Conservation (phyloP, 1,140 invertebrate genomes). For the Caenorhabditis elegans region DNA sequence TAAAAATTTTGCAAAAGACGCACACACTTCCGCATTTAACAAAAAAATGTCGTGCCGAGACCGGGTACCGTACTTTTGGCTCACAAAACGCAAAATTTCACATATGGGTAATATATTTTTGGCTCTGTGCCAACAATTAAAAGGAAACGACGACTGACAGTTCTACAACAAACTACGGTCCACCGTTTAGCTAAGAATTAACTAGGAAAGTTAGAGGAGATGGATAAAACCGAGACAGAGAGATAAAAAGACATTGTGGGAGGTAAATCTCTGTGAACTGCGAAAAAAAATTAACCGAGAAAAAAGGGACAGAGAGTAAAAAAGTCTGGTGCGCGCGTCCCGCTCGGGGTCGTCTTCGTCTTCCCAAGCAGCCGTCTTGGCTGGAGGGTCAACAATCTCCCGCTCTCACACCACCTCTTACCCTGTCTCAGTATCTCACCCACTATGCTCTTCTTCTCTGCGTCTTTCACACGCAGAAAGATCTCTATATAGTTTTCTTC, state of each 20-base stretch:
- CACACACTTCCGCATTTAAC: too few species aligned
- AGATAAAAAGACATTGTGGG: not conserved
- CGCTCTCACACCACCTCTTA: not conserved
- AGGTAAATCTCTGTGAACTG: not conserved
- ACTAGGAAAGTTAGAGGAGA: too few species aligned
- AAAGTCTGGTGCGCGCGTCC: conserved; percentile 2
- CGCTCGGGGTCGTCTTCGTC: not conserved
- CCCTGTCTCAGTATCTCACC: not conserved
- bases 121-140: too few species aligned
- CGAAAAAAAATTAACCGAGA: not conserved
- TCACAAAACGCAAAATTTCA: too few species aligned
- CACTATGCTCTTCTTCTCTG: not conserved
- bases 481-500: not conserved
- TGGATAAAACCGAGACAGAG: not conserved
- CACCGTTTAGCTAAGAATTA: too few species aligned
- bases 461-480: not conserved
- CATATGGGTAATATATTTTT: too few species aligned
- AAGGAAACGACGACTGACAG: too few species aligned
- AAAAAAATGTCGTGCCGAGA: too few species aligned
- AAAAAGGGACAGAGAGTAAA: not conserved
- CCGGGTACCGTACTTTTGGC: too few species aligned
- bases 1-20: too few species aligned
- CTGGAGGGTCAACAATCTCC: conserved; percentile 14
- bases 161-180: too few species aligned
- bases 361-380: not conserved